Evolutionary conservation across 2,888 invertebrate species (phyloP).

Genomic region (Epinotia nisella): DNA sequence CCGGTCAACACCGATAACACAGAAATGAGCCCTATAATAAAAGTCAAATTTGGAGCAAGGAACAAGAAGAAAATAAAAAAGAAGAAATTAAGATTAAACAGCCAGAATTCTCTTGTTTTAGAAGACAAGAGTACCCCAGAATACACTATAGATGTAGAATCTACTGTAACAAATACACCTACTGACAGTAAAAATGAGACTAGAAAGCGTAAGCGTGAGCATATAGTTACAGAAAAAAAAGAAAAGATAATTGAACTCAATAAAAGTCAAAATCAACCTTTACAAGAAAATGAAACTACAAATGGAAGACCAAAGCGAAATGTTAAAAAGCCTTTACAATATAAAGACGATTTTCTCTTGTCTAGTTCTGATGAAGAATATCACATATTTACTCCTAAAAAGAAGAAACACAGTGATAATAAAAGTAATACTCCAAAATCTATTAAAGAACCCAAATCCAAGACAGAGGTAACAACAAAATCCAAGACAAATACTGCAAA

Average conservation of each 20-base stretch:
- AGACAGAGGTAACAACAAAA: neutral
- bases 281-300: conserved; percentile 43
- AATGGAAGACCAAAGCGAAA: conserved; percentile 68
- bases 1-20: conserved; percentile 52
- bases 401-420: conserved; percentile 56
- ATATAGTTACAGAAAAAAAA: conserved; percentile 4
- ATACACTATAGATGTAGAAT: conserved; percentile 51
- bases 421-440: conserved; percentile 11
- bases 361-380: conserved; percentile 77
- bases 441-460: conserved; percentile 14
- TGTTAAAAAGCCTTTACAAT: conserved; percentile 73
- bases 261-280: neutral
- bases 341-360: conserved; percentile 62
- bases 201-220: conserved; percentile 38
- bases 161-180: conserved; percentile 32
- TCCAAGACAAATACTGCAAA: conserved; percentile 34
- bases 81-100: conserved; percentile 58
- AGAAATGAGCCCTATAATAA: conserved; percentile 58
- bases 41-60: conserved; percentile 68
- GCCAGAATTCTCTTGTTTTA: conserved; percentile 45
- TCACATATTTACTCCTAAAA: conserved; percentile 77
- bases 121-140: conserved; percentile 34
- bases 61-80: conserved; percentile 63
- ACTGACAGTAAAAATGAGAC: conserved; percentile 36
- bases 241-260: neutral